Percentiles rank a stretch among this genome's conserved stretches.
Conservation (phyloP, 2,797 vertebrate genomes). For the Phaenicophaeus curvirostris region DNA sequence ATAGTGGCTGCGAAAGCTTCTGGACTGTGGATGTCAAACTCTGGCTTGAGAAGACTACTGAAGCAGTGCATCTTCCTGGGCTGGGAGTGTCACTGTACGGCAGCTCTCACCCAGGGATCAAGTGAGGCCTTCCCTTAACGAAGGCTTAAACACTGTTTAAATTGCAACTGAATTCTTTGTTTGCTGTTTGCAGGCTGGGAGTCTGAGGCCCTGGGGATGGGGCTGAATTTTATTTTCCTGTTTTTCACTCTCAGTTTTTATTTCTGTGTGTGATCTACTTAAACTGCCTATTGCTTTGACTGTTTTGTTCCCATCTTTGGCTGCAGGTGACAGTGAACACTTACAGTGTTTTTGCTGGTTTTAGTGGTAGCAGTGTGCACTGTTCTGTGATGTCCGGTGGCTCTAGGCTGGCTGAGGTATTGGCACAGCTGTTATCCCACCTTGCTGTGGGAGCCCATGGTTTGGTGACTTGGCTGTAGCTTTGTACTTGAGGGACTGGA, state of each 20-base stretch:
- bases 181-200: neutral
- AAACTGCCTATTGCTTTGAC: neutral
- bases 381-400: neutral
- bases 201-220: neutral
- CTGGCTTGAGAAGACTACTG: neutral
- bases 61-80: neutral
- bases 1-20: neutral
- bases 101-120: neutral
- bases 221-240: neutral
- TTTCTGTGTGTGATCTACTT: neutral
- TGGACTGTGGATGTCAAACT: neutral
- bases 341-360: neutral
- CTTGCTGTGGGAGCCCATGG: neutral
- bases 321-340: neutral
- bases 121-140: neutral
- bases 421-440: neutral
- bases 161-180: neutral
- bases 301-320: rapidly evolving
- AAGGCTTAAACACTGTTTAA: neutral
- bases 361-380: neutral
- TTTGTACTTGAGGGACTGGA: neutral
- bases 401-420: neutral
- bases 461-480: neutral
- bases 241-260: neutral
- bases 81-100: neutral